Percentiles rank a stretch among this genome's conserved stretches.
Evolutionary conservation across 1,140 invertebrate species (phyloP).

Genomic region (Cyclina sinensis): DNA sequence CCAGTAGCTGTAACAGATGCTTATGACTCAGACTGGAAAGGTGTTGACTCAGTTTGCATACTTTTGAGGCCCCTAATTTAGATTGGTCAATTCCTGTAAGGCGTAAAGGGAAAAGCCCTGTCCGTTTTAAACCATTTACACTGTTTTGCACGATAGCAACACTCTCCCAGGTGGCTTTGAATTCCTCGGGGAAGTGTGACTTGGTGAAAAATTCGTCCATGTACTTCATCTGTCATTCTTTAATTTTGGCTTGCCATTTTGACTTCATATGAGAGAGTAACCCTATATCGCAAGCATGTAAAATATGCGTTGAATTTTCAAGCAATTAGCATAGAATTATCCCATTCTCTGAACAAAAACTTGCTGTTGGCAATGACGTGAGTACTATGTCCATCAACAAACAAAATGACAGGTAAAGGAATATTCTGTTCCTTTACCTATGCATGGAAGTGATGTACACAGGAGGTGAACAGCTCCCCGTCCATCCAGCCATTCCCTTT

Average conservation of each 20-base stretch:
- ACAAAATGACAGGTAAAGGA: conserved; percentile 29
- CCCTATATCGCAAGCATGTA: conserved; percentile 15
- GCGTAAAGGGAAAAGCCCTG: conserved; percentile 9
- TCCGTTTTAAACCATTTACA: neutral
- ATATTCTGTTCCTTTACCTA: neutral
- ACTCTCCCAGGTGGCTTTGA: conserved; percentile 21
- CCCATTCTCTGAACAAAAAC: neutral
- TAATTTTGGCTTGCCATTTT: neutral
- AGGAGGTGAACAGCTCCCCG: too few relatives aligned
- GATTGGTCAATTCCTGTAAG: neutral
- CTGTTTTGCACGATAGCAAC: neutral
- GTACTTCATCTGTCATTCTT: conserved; percentile 28
- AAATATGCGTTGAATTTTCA: neutral
- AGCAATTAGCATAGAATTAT: conserved; percentile 19
- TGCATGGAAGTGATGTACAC: too few relatives aligned
- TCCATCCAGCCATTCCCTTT: too few relatives aligned
- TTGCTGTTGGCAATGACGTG: conserved; percentile 38
- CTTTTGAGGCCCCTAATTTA: conserved; percentile 3
- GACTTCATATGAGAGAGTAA: conserved; percentile 30
- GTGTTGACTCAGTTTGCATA: neutral
- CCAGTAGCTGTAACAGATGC: neutral
- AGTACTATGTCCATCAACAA: conserved; percentile 54
- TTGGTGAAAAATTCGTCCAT: conserved; percentile 25
- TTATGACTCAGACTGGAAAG: neutral
- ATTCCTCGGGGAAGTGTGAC: conserved; percentile 1